Conservation (phyloP, 2,888 invertebrate species). For the Noctua pronuba region DNA sequence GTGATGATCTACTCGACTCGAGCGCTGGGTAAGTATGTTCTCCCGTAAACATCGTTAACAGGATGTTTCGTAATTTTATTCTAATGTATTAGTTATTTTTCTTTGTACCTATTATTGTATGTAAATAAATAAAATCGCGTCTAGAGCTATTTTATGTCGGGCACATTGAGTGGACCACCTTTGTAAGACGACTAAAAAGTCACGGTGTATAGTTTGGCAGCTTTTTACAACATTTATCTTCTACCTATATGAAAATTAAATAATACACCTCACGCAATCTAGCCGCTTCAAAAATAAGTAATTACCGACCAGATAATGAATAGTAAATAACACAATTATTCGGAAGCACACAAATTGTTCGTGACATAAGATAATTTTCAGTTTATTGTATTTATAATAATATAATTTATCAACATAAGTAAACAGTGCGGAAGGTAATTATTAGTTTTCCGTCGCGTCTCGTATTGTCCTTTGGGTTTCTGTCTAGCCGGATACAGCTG, state of each 20-base stretch:
- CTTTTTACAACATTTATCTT: background rate
- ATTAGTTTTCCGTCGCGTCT: background rate
- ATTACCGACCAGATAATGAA: conserved; percentile 15
- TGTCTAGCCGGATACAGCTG: too few species aligned
- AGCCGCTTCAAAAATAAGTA: background rate
- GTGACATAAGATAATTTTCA: conserved; percentile 17
- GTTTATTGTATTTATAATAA: background rate
- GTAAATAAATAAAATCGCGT: too few species aligned
- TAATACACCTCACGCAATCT: background rate
- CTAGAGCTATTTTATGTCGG: too few species aligned
- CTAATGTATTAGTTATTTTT: too few species aligned
- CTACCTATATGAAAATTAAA: background rate
- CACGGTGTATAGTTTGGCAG: background rate
- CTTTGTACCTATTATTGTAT: too few species aligned
- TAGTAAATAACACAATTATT: conserved; percentile 12
- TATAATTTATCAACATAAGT: background rate
- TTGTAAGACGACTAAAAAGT: too few species aligned
- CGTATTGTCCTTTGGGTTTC: background rate
- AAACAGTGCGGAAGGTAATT: too few species aligned
- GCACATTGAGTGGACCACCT: too few species aligned
- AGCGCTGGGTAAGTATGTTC: too few species aligned
- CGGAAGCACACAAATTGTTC: background rate
- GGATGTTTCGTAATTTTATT: too few species aligned
- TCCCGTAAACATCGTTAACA: too few species aligned
- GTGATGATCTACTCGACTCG: too few species aligned